Evolutionary conservation across 2,797 vertebrate genomes (phyloP), one percentile per base, ranked within the genome.

Genomic region (Florisuga fusca): DNA sequence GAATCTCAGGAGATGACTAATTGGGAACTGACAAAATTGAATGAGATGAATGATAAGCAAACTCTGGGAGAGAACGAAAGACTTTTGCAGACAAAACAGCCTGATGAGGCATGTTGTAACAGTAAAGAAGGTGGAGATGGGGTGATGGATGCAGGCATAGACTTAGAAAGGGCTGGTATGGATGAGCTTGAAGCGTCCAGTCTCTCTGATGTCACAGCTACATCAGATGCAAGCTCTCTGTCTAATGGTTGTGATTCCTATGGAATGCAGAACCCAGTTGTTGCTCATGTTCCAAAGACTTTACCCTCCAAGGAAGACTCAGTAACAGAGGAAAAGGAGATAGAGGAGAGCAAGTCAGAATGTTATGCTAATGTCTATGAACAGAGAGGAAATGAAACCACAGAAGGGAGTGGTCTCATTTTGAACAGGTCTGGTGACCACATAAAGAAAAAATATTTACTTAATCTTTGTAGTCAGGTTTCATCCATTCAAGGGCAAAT

Each of bases 261-360:
- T 98, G 98, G 98, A 98, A 98, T 98, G 96, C 98, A 98, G 95
- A 98, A 97, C 94, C 95, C 98, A 69, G 62, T 91, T 93, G 95
- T 98, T 97, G 96, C 97, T 96, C 98, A 98, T 82, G 97, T 98
- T 97, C 98, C 98, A 95, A 98, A 98, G 97, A 98, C 97, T 90
- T 98, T 98, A 94, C 98, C 98, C 45, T 99, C 99, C 57, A 99
- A 99, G 98, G 99, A 99, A 98, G 99, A 99, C 97, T 99, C 98
- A 2, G 99, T 99, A 93, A 98, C 99, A 53, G 99, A 99, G 97
- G 99, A 99, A 98, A 99, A 99, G 96, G 99, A 99, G 97, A 97
- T 99, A 96, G 99, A 99, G 96, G 99, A 99, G 96, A 99, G 99
- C 95, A 98, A 98, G 72, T 98, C 98, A 87, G 99, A 99, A 97